Percentiles rank a stretch among this genome's conserved stretches.
phyloP scores from a whole-genome alignment of 1,140 invertebrate genomes.

The Cydia amplana region DNA sequence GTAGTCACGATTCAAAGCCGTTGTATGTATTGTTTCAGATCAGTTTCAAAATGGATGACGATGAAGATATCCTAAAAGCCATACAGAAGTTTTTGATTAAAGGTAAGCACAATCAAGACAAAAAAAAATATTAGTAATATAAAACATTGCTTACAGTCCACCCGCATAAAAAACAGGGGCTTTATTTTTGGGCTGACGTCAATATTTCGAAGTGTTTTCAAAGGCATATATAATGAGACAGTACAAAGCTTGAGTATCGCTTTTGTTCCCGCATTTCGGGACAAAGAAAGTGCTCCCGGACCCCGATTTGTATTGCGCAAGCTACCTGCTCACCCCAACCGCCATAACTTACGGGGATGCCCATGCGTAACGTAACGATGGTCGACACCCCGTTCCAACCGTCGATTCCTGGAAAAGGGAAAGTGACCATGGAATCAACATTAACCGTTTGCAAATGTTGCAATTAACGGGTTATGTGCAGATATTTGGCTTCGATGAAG shows the following conservation, averaged over 20 bases:
- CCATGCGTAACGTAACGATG: conserved; percentile 17
- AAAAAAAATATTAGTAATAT: not conserved
- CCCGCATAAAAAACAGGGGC: not conserved
- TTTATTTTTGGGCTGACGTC: not conserved
- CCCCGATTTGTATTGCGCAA: conserved; percentile 28
- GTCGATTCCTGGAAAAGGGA: conserved; percentile 31
- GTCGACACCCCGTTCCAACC: conserved; percentile 12
- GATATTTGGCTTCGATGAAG: conserved; percentile 20
- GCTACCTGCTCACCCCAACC: conserved; percentile 25
- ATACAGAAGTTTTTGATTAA: conserved; percentile 27
- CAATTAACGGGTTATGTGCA: conserved; percentile 4
- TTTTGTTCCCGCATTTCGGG: conserved; percentile 24
- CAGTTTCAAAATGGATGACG: conserved; percentile 22
- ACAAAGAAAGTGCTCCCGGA: conserved; percentile 25
- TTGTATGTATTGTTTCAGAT: conserved; percentile 34
- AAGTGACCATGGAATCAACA: conserved; percentile 21
- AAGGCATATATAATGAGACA: conserved; percentile 4
- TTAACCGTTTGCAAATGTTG: conserved; percentile 22
- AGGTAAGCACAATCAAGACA: conserved; percentile 23
- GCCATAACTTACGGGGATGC: conserved; percentile 26
- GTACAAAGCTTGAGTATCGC: conserved; percentile 22
- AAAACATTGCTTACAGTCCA: too few species aligned
- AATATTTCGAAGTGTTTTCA: not conserved
- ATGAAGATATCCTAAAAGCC: conserved; percentile 30
- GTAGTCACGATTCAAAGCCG: not conserved